A percentile compares a stretch with the other conserved stretches of the same genome.
These are phyloP conservation scores for Mus caroli DNA, from an alignment of 2,797 vertebrate species.

Conservation along the genomic window DNA sequence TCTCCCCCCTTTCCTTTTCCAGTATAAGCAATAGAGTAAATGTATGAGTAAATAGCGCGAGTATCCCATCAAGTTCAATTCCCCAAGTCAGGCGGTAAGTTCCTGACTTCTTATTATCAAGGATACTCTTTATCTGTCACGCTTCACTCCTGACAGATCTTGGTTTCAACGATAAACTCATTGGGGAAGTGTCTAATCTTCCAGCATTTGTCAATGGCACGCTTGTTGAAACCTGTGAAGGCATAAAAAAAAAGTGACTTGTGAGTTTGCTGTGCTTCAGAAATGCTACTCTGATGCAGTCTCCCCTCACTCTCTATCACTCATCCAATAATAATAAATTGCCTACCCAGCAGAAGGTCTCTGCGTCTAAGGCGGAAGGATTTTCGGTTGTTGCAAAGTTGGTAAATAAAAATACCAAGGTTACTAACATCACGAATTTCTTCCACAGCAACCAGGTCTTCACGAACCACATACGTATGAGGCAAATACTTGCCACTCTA, in stretches of 20 bases:
- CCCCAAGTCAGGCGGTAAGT: slow-evolving; percentile 80
- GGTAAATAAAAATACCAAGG: slow-evolving; percentile 95
- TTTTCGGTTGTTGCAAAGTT: slow-evolving; percentile 94
- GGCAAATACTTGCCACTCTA: slow-evolving; percentile 94
- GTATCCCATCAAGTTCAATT: slow-evolving; percentile 88
- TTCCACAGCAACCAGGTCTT: slow-evolving; percentile 97
- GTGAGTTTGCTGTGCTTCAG: slow-evolving; percentile 10
- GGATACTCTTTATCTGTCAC: slow-evolving; percentile 71
- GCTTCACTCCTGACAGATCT: slow-evolving; percentile 94
- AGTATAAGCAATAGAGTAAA: slow-evolving; percentile 88
- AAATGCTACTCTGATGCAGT: neutral
- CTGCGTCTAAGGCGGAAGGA: slow-evolving; percentile 95
- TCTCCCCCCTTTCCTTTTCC: slow-evolving; percentile 55
- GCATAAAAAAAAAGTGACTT: neutral
- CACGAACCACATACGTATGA: slow-evolving; percentile 95
- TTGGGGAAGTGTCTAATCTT: slow-evolving; percentile 97
- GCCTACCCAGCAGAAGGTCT: slow-evolving; percentile 90
- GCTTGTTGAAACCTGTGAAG: slow-evolving; percentile 93
- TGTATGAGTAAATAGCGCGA: slow-evolving; percentile 89
- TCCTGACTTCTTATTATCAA: slow-evolving; percentile 83
- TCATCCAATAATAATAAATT: slow-evolving; percentile 26
- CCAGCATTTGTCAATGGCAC: slow-evolving; percentile 93
- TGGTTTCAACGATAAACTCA: slow-evolving; percentile 95
- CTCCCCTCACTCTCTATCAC: neutral
- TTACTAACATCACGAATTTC: slow-evolving; percentile 94